phyloP scores from a whole-genome alignment of 1,140 invertebrate species.

The Antheraea mylitta region DNA sequence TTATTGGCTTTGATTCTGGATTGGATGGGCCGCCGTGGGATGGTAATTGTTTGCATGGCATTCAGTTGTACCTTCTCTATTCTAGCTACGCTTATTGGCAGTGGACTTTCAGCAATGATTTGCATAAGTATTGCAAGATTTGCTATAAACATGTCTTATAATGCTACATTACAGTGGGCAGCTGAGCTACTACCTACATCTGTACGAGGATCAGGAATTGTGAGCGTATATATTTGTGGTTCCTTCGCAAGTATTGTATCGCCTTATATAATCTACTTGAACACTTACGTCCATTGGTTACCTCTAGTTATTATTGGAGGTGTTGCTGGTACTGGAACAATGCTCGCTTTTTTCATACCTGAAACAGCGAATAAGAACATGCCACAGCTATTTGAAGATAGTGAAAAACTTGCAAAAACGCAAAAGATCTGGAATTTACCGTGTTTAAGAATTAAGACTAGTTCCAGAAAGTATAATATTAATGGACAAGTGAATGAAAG shows the following conservation, averaged over 20 bases:
- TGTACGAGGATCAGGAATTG: slow-evolving; percentile 82
- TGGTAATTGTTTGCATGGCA: slow-evolving; percentile 36
- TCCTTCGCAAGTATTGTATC: slow-evolving; percentile 51
- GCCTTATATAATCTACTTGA: slow-evolving; percentile 56
- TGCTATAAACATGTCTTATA: slow-evolving; percentile 51
- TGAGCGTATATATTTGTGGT: slow-evolving; percentile 81
- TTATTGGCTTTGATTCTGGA: slow-evolving; percentile 39
- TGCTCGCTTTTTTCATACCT: slow-evolving; percentile 84
- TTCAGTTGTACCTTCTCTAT: slow-evolving; percentile 48
- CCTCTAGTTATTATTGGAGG: slow-evolving; percentile 86
- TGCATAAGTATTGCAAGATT: slow-evolving; percentile 63
- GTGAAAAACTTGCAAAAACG: slow-evolving; percentile 69
- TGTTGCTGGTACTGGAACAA: slow-evolving; percentile 83
- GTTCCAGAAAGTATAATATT: background rate
- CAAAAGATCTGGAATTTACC: slow-evolving; percentile 16
- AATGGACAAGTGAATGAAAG: slow-evolving; percentile 13
- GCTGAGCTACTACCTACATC: slow-evolving; percentile 79
- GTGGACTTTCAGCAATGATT: slow-evolving; percentile 46
- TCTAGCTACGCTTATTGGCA: slow-evolving; percentile 43
- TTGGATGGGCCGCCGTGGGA: slow-evolving; percentile 36
- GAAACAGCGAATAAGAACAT: slow-evolving; percentile 88
- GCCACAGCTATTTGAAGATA: slow-evolving; percentile 88
- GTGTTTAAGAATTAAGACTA: background rate
- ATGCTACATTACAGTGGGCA: slow-evolving; percentile 56
- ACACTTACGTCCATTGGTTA: slow-evolving; percentile 72